Evolutionary conservation across 2,888 invertebrate genomes (phyloP).

Genomic region (Ecliptopera silaceata): DNA sequence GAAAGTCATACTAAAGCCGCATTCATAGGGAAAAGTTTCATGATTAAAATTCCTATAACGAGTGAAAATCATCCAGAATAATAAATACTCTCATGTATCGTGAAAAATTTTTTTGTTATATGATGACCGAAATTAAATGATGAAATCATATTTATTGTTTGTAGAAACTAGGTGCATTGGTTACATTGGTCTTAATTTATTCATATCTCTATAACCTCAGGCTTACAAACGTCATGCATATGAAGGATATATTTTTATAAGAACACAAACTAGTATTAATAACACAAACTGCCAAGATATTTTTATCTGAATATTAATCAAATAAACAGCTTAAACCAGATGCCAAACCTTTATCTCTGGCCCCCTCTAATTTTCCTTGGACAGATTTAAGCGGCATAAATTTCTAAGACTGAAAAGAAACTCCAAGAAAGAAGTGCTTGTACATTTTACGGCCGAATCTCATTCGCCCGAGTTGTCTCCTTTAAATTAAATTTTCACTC

Average conservation of each 20-base stretch:
- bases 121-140: too few species aligned
- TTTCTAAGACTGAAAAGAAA: constrained; percentile 80
- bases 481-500: constrained; percentile 85
- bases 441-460: constrained; percentile 80
- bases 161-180: too few species aligned
- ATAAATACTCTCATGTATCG: constrained; percentile 68
- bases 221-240: too few species aligned
- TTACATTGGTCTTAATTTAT: too few species aligned
- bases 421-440: constrained; percentile 78
- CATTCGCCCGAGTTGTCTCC: constrained; percentile 81
- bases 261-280: too few species aligned
- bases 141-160: too few species aligned
- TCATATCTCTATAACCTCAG: too few species aligned
- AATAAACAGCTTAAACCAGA: not conserved
- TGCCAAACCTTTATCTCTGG: constrained; percentile 3
- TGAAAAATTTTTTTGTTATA: too few species aligned
- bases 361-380: constrained; percentile 72
- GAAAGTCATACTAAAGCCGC: constrained; percentile 68
- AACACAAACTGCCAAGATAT: too few species aligned
- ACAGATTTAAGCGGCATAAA: constrained; percentile 80
- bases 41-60: constrained; percentile 82
- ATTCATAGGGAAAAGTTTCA: constrained; percentile 79
- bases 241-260: too few species aligned
- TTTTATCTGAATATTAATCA: too few species aligned
- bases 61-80: constrained; percentile 76